These are phyloP conservation scores for Sclerodermus sp. DNA, from an alignment of 2,888 invertebrate species.

Conservation along the genomic window DNA sequence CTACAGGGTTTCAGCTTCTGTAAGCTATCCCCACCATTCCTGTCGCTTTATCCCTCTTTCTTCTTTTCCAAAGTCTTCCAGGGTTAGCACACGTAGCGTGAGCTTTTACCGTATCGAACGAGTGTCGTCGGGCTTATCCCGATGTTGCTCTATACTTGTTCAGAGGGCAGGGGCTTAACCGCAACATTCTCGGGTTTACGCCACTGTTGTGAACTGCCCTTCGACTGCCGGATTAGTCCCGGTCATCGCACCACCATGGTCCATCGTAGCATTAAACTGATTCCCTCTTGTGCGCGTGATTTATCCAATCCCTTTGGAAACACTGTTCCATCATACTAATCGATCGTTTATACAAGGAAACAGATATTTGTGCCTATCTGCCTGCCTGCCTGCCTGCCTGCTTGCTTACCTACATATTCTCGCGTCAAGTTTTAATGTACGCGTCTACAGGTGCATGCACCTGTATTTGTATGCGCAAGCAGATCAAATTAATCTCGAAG, in stretches of 20 bases:
- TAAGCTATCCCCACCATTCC: background rate
- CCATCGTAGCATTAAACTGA: slow-evolving; percentile 22
- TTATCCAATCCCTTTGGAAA: too few species aligned
- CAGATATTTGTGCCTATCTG: too few species aligned
- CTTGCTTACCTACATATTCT: too few species aligned
- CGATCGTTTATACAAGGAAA: too few species aligned
- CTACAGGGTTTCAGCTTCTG: background rate
- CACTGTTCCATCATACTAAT: too few species aligned
- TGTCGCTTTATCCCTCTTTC: background rate
- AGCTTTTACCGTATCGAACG: slow-evolving; percentile 35
- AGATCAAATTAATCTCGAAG: too few species aligned
- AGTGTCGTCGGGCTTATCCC: slow-evolving; percentile 30
- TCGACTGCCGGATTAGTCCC: slow-evolving; percentile 33
- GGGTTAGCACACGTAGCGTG: slow-evolving; percentile 12
- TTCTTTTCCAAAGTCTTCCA: slow-evolving; percentile 1
- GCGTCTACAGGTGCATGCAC: too few species aligned
- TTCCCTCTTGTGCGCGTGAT: slow-evolving; percentile 12
- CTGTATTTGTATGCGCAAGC: too few species aligned
- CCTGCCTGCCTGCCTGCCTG: too few species aligned
- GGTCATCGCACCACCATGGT: slow-evolving; percentile 12
- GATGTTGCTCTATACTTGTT: slow-evolving; percentile 14
- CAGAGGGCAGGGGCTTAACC: slow-evolving; percentile 27
- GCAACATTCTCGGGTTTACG: slow-evolving; percentile 42
- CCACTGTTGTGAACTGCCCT: slow-evolving; percentile 30
- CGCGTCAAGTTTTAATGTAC: too few species aligned